Evolutionary conservation across 1,140 invertebrate species (phyloP), one percentile per base, ranked within the genome.

Genomic region (Pogonomyrmex barbatus): DNA sequence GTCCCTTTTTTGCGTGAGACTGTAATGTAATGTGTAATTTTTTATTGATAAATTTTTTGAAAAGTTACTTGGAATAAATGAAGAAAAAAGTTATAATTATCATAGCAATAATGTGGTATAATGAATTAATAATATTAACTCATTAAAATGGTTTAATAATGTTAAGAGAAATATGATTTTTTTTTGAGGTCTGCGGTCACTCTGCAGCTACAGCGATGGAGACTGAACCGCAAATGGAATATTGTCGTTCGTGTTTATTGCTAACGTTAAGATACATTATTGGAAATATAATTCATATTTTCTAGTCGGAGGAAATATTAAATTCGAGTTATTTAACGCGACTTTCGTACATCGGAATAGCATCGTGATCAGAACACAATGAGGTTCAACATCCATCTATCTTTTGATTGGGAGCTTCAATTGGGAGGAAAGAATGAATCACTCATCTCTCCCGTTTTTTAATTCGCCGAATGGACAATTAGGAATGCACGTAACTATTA

Each of bases 401-500:
- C 54, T 71, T 60, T 24, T 86, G 42, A 86, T 81, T 86, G 77
- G 47, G 24, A 77, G 58, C 5, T 84, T 56, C 39, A 70, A 81
- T 79, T 81, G 65, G 65, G 2, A 86, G 47, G 39, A 24, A 52
- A 62, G 85, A 84, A 75, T 87, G 79, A 87, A 67, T 87, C 85
- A 87, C 8, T 17, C 81, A 33, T 87, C 45, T 63, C 52, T 65
- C 50, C 56, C 45, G 42, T 39, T 63, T 84, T 84, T 87, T 63
- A 83, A 87, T 87, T 87, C 78, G 67, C 67, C 85, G 68, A 87
- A 87, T 56, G 42, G 54, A 70, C 70, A 73, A 60, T 73, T 73
- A 60, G 68, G 42, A 60, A 30, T 45, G 73, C 39, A 86, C 45
- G 60, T 54, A 67, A 54, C 79, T 73, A 54, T 47, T 73, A 68